Conservation (phyloP, 2,797 vertebrate species). For the Cryptoprocta ferox region DNA sequence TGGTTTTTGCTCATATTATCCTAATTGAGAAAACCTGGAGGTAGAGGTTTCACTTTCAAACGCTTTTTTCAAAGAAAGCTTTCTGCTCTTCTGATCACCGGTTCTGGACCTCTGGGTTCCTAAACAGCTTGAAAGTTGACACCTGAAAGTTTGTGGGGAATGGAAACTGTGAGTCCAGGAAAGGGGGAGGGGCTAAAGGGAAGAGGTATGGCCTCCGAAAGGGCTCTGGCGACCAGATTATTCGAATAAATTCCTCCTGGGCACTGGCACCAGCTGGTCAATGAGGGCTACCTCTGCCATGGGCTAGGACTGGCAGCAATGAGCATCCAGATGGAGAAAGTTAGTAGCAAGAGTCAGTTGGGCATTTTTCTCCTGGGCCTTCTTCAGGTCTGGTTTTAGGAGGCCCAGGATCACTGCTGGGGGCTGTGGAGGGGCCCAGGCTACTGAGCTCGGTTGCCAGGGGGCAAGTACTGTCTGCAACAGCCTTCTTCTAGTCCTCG, state of each 20-base stretch:
- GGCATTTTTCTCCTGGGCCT: not conserved
- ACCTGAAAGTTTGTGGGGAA: not conserved
- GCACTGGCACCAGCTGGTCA: not conserved
- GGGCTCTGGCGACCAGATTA: not conserved
- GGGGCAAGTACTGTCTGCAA: not conserved
- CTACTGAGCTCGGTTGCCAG: not conserved
- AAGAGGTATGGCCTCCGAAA: not conserved
- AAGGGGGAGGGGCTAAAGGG: not conserved
- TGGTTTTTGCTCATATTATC: not conserved
- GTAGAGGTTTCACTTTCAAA: not conserved
- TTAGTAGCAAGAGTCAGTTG: not conserved
- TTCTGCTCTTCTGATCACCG: not conserved
- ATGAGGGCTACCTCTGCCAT: not conserved
- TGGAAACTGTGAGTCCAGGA: not conserved
- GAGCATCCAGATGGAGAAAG: not conserved
- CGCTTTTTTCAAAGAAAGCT: slow-evolving; percentile 25
- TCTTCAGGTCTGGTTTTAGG: not conserved
- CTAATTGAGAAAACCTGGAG: not conserved
- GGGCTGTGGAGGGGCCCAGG: not conserved
- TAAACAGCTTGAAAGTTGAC: not conserved
- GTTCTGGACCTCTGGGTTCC: not conserved
- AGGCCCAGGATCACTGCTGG: not conserved
- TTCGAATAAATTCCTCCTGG: not conserved
- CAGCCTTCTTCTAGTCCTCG: not conserved
- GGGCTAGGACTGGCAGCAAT: not conserved